A percentile compares a stretch with the other conserved stretches of the same genome.
Conservation (phyloP, 2,113 vertebrate species). For the Muscicapa adusta region DNA sequence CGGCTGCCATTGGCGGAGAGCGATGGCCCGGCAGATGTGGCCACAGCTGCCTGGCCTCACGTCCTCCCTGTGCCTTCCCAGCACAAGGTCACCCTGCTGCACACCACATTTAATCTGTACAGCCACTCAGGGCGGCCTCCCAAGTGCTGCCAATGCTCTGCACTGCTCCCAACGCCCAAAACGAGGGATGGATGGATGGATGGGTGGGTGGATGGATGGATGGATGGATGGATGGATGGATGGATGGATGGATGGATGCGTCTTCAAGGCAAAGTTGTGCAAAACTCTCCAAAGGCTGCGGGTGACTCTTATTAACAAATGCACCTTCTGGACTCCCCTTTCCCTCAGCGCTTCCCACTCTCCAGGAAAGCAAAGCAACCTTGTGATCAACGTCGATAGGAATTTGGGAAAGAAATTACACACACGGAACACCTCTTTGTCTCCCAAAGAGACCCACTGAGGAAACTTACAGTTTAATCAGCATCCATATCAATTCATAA, state of each 20-base stretch:
- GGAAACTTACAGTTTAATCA: conserved; percentile 41
- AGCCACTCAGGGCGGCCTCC: neutral
- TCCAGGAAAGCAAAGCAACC: neutral
- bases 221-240: too few relatives aligned
- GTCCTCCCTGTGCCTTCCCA: neutral
- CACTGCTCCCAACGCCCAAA: rapidly evolving
- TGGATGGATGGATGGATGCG: too few relatives aligned
- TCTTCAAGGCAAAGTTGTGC: neutral
- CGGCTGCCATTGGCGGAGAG: neutral
- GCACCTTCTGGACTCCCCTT: neutral
- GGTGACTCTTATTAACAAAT: rapidly evolving
- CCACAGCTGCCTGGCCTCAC: neutral
- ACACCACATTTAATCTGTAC: neutral
- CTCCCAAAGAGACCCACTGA: neutral
- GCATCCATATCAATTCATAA: conserved; percentile 61
- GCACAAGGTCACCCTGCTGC: neutral
- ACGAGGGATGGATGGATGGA: neutral
- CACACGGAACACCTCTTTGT: neutral
- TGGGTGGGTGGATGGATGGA: too few relatives aligned
- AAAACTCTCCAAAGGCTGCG: neutral
- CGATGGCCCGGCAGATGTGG: neutral
- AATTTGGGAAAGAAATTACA: neutral
- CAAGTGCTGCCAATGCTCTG: rapidly evolving
- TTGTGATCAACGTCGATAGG: neutral
- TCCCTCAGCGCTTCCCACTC: neutral